A percentile compares a stretch with the other conserved stretches of the same genome.
These are phyloP conservation scores for Streblospio benedicti DNA, from an alignment of 1,140 invertebrate genomes.

Conservation along the genomic window DNA sequence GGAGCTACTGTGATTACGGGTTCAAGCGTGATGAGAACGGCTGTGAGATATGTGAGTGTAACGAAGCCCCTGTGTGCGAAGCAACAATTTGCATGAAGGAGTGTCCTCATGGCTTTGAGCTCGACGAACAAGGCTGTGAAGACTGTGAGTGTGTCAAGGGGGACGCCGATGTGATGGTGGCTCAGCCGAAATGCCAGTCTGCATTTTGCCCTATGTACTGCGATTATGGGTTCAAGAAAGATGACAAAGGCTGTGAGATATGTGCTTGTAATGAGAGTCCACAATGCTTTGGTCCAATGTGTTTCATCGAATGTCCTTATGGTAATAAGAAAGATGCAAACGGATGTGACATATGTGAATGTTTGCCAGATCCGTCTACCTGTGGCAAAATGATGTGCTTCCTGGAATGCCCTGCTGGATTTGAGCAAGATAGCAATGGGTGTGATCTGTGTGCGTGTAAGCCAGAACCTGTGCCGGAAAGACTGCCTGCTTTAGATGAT, in stretches of 20 bases:
- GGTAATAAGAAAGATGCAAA: slow-evolving; percentile 8
- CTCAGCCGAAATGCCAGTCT: background rate
- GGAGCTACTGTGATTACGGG: background rate
- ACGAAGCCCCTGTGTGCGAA: background rate
- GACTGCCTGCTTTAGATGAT: too few relatives aligned
- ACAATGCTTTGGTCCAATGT: background rate
- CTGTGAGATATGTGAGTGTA: background rate
- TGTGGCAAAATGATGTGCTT: background rate
- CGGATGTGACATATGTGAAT: slow-evolving; percentile 11
- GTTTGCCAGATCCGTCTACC: background rate
- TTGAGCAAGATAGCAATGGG: slow-evolving; percentile 3
- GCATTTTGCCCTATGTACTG: slow-evolving; percentile 8
- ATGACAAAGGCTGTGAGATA: slow-evolving; percentile 7
- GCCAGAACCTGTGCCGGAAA: background rate
- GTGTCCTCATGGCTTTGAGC: background rate
- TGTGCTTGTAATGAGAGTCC: slow-evolving; percentile 2
- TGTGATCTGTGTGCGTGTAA: slow-evolving; percentile 10
- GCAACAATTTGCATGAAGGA: background rate
- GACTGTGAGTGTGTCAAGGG: background rate
- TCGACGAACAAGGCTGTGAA: slow-evolving; percentile 4
- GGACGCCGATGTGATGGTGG: background rate
- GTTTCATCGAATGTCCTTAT: background rate
- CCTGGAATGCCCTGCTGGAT: slow-evolving; percentile 5
- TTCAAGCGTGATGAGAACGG: background rate
- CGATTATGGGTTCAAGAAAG: slow-evolving; percentile 5